Base-by-base conservation (phyloP, 2,797 vertebrate genomes). In the Takifugu rubripes region DNA sequence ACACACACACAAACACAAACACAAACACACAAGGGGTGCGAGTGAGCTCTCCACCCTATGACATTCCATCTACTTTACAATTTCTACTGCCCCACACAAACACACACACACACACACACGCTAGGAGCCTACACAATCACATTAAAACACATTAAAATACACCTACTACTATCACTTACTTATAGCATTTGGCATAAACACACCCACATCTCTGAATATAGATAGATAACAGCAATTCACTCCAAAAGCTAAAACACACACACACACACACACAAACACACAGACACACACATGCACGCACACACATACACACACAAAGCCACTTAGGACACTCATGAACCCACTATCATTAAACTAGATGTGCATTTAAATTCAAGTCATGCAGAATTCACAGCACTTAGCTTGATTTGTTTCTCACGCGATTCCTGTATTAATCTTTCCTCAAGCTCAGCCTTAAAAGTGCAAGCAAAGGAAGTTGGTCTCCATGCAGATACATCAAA, bases 361-460 rank as follows among this genome's bases (percentile, higher is more conserved):
- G 7, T 26, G 15, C 46, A 82, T 86, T 84, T 64, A 81, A 73
- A 87, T 85, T 87, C 81, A 49, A 74, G 78, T 86, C 88, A 81
- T 78, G 79, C 59, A 71, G 52, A 61, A 80, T 75, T 82, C 71
- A 40, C 50, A 70, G 83, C 83, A 88, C 85, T 87, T 85, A 79
- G 77, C 72, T 77, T 84, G 79, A 88, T 85, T 88, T 82, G 82
- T 77, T 83, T 69, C 70, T 61, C 63, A 56, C 25, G 59, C 45
- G 11, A 67, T 75, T 68, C 65, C 50, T 49, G 31, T 66, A 79
- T 66, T 57, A 73, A 76, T 81, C 82, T 79, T 70, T 75, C 52
- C 29, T 43, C 17, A 33, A 54, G 70, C 66, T 68, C 50, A 31
- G 31, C 0, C 3, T 12, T 55, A 66, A 83, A 84, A 81, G 48